Evolutionary conservation across 2,797 vertebrate species (phyloP), one percentile per base, ranked within the genome.

Genomic region (Pitangus sulphuratus): DNA sequence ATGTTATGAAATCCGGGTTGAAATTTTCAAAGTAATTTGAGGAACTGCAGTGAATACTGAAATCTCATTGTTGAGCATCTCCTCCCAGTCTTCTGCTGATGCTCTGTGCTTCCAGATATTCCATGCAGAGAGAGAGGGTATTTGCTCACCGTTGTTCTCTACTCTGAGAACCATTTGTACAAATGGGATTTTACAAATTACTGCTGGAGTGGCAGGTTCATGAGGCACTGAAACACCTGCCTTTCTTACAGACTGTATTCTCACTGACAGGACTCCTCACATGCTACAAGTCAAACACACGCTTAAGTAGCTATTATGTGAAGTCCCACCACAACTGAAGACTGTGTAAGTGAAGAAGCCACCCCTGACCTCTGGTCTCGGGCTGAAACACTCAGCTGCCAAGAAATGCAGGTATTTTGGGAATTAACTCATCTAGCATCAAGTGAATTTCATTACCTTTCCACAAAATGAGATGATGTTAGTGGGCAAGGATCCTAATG

Each of bases 111-210:
- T 76, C 70, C 58, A 48, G 51, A 86, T 81, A 84, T 48, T 61
- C n/a, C 31, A 3, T 17, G 25, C 39, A 81, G 39, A 31, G 22
- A 81, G 39, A 31, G 22, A 57, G 51, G 86, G 39, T 31, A 51
- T 83, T 92, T 83, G 26, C 71, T 89, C 71, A 87, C 64, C 40
- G 77, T 75, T 87, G 48, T 71, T 85, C 0, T 0, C 61, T 80
- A 11, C 57, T 74, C 76, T 57, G 54, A 83, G 71, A 77, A 64
- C 64, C 77, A 35, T 84, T 89, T 78, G 75, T 71, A 53, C 64
- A 87, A 90, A 90, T 12, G 80, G 47, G 69, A 85, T 87, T 92
- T 91, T 89, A 80, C 89, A 87, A 85, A 80, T 90, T 87, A 83
- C 72, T 68, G 7, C 45, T 71, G 53, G 50, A 89, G 71, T 75